Percentiles rank a stretch among this genome's conserved stretches.
These are phyloP conservation scores for Oppia nitens DNA, from an alignment of 1,140 invertebrate genomes.

Conservation along the genomic window DNA sequence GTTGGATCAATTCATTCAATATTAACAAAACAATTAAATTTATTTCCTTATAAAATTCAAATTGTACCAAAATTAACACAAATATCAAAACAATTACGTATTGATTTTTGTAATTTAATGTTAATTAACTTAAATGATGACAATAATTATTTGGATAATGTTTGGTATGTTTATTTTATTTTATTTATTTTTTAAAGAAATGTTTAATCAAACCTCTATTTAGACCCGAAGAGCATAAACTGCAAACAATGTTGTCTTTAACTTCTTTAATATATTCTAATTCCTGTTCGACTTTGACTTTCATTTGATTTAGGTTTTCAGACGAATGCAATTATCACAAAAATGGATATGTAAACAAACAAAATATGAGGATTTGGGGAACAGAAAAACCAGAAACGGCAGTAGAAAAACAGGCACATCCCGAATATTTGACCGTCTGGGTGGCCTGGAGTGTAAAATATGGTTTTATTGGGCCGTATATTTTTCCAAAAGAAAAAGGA, in stretches of 20 bases:
- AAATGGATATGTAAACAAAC: slow-evolving; percentile 17
- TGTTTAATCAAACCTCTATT: too few relatives aligned
- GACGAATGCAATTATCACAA: slow-evolving; percentile 11
- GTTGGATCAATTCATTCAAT: too few relatives aligned
- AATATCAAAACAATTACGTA: background rate
- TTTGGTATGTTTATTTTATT: too few relatives aligned
- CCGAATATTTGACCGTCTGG: slow-evolving; percentile 7
- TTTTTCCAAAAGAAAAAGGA: too few relatives aligned
- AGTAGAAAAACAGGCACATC: background rate
- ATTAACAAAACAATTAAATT: background rate
- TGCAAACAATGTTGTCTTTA: too few relatives aligned
- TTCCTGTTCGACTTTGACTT: too few relatives aligned
- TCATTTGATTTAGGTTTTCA: too few relatives aligned
- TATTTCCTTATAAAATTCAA: slow-evolving; percentile 3
- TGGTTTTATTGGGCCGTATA: slow-evolving; percentile 3
- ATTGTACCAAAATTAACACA: background rate
- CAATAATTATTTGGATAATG: background rate
- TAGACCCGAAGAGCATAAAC: too few relatives aligned
- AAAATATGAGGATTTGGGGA: slow-evolving; percentile 20
- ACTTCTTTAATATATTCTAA: too few relatives aligned
- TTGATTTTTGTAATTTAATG: background rate
- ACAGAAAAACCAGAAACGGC: slow-evolving; percentile 14
- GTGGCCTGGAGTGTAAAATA: background rate
- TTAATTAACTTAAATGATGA: background rate
- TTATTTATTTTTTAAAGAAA: too few relatives aligned